Evolutionary conservation across 2,888 invertebrate genomes (phyloP).

Genomic region (Sphaerophoria rueppellii): DNA sequence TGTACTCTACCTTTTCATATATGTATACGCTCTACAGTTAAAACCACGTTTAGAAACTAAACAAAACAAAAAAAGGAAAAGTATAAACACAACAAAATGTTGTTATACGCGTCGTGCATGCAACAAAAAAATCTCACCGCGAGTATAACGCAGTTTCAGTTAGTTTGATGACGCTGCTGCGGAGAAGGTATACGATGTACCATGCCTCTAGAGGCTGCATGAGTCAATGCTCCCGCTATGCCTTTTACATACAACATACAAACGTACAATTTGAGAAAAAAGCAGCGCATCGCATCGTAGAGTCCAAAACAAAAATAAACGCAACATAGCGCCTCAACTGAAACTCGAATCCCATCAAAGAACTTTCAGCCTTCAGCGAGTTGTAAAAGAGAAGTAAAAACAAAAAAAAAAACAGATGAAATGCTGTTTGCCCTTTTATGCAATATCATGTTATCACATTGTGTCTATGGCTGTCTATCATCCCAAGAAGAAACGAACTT

Average conservation of each 20-base stretch:
- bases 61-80: constrained; percentile 23
- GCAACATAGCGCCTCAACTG: background rate
- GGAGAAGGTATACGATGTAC: constrained; percentile 2
- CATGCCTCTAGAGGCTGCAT: constrained; percentile 22
- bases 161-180: constrained; percentile 1
- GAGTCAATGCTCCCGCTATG: constrained; percentile 67
- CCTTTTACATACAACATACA: constrained; percentile 39
- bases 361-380: background rate
- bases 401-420: constrained; percentile 18
- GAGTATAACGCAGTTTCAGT: background rate
- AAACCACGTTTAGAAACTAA: constrained; percentile 1
- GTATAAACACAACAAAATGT: constrained; percentile 39
- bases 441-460: constrained; percentile 27
- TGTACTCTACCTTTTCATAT: background rate
- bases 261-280: constrained; percentile 39
- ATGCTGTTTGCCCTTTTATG: constrained; percentile 64
- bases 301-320: too few species aligned
- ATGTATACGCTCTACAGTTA: background rate
- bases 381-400: background rate
- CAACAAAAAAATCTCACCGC: too few species aligned
- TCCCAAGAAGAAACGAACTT: background rate
- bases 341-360: background rate
- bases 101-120: constrained; percentile 8
- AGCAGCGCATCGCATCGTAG: background rate
- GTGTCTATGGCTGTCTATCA: background rate